phyloP scores from a whole-genome alignment of 2,888 invertebrate species.

The Gastrophysa polygoni region DNA sequence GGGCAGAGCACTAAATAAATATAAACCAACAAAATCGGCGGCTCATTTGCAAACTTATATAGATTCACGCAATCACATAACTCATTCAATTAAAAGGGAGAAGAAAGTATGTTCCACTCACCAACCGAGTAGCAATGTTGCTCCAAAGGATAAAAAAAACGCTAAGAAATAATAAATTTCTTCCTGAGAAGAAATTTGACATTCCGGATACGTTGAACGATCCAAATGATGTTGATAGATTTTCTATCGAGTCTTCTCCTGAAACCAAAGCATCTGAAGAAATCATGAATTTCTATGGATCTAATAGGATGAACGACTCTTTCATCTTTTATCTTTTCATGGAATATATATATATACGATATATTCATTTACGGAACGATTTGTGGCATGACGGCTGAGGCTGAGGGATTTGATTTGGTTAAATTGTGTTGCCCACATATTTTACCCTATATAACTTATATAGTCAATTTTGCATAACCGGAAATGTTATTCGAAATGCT shows the following conservation, averaged over 20 bases:
- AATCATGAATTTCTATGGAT: constrained; percentile 5
- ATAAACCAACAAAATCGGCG: neutral
- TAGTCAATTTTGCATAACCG: no score
- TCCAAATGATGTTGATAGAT: neutral
- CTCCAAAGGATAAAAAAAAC: constrained; percentile 3
- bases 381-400: no score
- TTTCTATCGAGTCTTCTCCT: constrained; percentile 6
- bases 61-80: constrained; percentile 5
- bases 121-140: neutral
- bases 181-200: neutral
- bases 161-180: constrained; percentile 1
- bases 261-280: constrained; percentile 3
- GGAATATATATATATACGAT: constrained; percentile 10
- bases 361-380: constrained; percentile 1
- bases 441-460: no score
- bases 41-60: constrained; percentile 5
- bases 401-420: no score
- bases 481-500: no score
- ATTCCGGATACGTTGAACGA: neutral
- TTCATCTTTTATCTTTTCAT: constrained; percentile 7
- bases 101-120: constrained; percentile 5
- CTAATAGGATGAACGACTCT: constrained; percentile 1
- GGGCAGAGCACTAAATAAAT: constrained; percentile 8
- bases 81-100: neutral
- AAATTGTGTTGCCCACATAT: no score